Evolutionary conservation across 1,140 invertebrate genomes (phyloP), one percentile per base, ranked within the genome.

Genomic region (Zaprionus ornatus): DNA sequence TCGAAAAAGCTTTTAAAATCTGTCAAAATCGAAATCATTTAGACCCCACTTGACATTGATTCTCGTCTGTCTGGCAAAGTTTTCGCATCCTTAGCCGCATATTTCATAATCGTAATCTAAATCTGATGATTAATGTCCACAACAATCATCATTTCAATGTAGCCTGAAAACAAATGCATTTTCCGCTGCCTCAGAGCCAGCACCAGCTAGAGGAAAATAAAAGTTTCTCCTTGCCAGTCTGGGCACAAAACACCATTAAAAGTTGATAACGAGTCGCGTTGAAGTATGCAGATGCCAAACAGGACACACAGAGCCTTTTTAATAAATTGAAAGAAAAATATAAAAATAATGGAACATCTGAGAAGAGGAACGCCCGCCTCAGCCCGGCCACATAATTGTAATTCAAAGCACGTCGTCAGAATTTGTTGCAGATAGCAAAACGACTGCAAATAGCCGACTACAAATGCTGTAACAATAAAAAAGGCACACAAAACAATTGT

Each of bases 371-470:
- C 7, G 25, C 6, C 6, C 25, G 25, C 1, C 27, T 70, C 66
- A 62, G 45, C 3, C 29, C 57, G 72, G 77, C 55, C 69, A 70
- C 72, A 64, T 90, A 82, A 90, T 90, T 90, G 78, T 82, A 69
- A 90, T 90, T 90, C 86, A 90, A 81, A 80, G 81, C 86, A 90
- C 86, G 81, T 90, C 71, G 72, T n/a, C 60, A 55, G 75, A 90
- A 82, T 90, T 90, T 90, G 75, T 82, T 90, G 79, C 79, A 74
- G 80, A 85, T 85, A 74, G 85, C 68, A 85, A 90, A 87, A 90
- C 71, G 78, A 85, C 74, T 74, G 79, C 78, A 77, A 77, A 77
- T 66, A 82, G 72, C 40, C 40, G 40, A 42, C 40, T 42, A 42
- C 40, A 42, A 81, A 90, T 73, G 70, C 74, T 66, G 79, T 84